Evolutionary conservation across 2,113 vertebrate species (phyloP).

Genomic region (Drymodes brunneopygia): DNA sequence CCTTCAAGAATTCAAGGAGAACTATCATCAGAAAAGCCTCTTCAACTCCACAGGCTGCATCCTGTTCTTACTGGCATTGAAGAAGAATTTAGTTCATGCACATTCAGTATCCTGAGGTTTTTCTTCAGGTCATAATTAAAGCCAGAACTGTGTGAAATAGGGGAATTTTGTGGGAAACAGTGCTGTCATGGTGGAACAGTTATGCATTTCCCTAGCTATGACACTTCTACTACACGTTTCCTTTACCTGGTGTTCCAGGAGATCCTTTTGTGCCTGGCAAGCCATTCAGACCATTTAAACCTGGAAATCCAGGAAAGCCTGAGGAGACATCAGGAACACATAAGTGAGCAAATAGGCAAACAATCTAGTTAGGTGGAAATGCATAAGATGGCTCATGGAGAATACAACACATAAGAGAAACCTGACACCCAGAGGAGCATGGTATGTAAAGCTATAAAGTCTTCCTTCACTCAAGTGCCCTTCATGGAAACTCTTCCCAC

Average conservation of each 20-base stretch:
- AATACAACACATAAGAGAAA: not conserved
- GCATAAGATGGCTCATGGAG: not conserved
- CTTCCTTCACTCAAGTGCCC: not conserved
- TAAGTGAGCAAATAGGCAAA: not conserved
- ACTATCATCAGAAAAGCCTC: not conserved
- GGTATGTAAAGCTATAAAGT: not conserved
- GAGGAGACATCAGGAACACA: not conserved
- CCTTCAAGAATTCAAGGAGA: not conserved
- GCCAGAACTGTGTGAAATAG: not conserved
- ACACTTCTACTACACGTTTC: not conserved
- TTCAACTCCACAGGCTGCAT: not conserved
- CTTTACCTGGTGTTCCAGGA: conserved; percentile 84
- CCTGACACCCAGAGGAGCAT: not conserved
- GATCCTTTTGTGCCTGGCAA: conserved; percentile 87
- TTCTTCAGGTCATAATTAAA: not conserved
- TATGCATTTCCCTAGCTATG: not conserved
- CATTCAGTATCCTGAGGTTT: not conserved
- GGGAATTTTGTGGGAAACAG: not conserved
- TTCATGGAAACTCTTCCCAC: not conserved
- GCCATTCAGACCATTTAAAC: conserved; percentile 90
- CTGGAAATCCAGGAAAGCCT: conserved; percentile 84
- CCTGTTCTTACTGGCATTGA: not conserved
- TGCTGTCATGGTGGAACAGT: not conserved
- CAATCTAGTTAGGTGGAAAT: not conserved
- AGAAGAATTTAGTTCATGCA: not conserved